Evolutionary conservation across 2,888 invertebrate genomes (phyloP), one percentile per base, ranked within the genome.

Genomic region (Pammene fasciana): DNA sequence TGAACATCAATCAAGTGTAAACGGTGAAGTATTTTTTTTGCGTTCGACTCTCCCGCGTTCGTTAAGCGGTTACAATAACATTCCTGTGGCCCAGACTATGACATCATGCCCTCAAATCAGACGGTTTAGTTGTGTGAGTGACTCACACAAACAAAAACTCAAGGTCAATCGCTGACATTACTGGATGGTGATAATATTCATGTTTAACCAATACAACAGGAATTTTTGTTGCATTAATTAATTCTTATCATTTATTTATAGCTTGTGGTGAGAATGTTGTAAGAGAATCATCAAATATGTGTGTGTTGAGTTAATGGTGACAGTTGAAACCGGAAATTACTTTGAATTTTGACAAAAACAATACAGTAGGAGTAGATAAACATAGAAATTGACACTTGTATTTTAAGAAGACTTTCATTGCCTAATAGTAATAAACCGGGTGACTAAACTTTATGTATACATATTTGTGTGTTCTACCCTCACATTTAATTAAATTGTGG

Each of bases 91-190:
- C 78, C 72, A 79, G 80, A 75, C 76, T 76, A 75, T 91, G 89
- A 91, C 88, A 89, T 92, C 90, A 92, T 87, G 75, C 77, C 79
- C 80, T 82, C 76, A 78, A 62, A 87, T 83, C 76, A 75, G 74
- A 73, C 71, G 55, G 68, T 75, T 73, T 75, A 77, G 79, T 82
- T 77, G 79, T 77, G 75, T 76, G 75, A 76, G 76, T 86, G 84
- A 86, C 73, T 86, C 84, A 85, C 73, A 80, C 75, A 76, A 72
- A 74, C 74, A 73, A 74, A 78, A 77, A 75, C 34, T 50, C 57
- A 84, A 87, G 86, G 86, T 78, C 83, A 67, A 65, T 45, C 52
- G 72, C 62, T 79, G 75, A 76, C 76, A 76, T 73, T 55, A 59
- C 43, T 67, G 45, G 68, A 57, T 71, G 65, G 62, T 73, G 72